Base-by-base conservation (phyloP, 1,140 invertebrate genomes). In the Meloidogyne chitwoodi region DNA sequence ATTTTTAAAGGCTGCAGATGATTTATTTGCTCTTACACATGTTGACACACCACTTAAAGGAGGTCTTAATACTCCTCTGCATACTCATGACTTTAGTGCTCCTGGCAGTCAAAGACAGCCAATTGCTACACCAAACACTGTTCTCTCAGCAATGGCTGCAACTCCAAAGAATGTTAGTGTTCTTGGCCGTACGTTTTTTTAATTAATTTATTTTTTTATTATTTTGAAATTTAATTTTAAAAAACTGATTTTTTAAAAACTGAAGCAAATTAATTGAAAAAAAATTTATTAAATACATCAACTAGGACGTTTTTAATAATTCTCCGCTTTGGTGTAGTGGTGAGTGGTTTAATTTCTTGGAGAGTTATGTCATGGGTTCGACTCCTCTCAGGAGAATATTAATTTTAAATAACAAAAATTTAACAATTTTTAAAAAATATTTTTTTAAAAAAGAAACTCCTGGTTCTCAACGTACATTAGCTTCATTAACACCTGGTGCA, bases 11-110 rank as follows among this genome's bases (percentile, higher is more conserved):
- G 96, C 98, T 89, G 95, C 96, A 0, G 95, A 98, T 88, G 98
- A 98, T 88, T 93, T 99, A 74, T 96, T 99, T 93, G 96, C 96
- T 5, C 88, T 99, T 8, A 94, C 93, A 0, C 94, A 98, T 87
- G 94, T 96, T 0, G 96, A 99, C 83, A 99, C 96, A 0, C 96
- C 96, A 14, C 88, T 99, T 0, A 98, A 98, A 88, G 89, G 96
- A 63, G 96, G 96, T 0, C 83, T 94, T 4, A 99, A 99, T 87
- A 97, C 95, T 0, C 93, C 94, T 0, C 87, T 98, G 1, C 91
- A 93, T 76, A 92, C 96, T 83, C 91, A 92, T 0, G 94, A 98
- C 87, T 96, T 96, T 87, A 91, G 90, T 70, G 94, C 95, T 2
- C 87, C 67, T 83, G 86, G 12, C 38, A 68, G 70, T 31, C 91